Base-by-base conservation (phyloP, 2,113 vertebrate species). In the Etia nguti region DNA sequence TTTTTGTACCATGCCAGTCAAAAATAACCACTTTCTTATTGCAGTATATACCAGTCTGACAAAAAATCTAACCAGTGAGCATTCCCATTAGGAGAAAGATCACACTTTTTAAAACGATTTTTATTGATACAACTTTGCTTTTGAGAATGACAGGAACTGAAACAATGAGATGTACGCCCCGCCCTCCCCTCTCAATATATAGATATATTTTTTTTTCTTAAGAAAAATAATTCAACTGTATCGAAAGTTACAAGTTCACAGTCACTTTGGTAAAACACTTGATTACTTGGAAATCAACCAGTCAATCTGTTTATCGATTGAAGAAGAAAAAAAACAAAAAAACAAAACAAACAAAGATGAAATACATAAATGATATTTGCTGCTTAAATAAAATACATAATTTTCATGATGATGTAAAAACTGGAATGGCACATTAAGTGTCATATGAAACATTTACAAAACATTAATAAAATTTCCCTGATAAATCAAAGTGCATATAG, bases 391-490 rank as follows among this genome's bases (percentile, higher is more conserved):
- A 96, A 97, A 95, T 94, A 96, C 95, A 95, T 89, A 95, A 96
- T 96, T 95, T 95, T 92, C 93, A 96, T 96, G 96, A 96, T 93
- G 93, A 96, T 96, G 96, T 97, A 97, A 97, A 96, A 97, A 98
- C 95, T 92, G 96, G 97, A 97, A 98, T 97, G 97, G 97, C 97
- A 98, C 97, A 96, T 93, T 96, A 96, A 97, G 97, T 97, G 98
- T 96, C 97, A 97, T 98, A 97, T 97, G 97, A 98, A 98, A 97
- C 98, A 98, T 98, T 98, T 98, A 99, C 97, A 98, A 99, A 99
- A 99, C 98, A 98, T 98, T 98, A 98, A 98, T 97, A 98, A 98
- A 99, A 97, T 98, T 98, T 99, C 98, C 98, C 98, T 99, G 98
- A 99, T 97, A 98, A 98, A 98, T 97, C 98, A 98, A 98, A 99